Conservation (phyloP, 2,888 invertebrate genomes). For the Hydrotaea cyrtoneurina region DNA sequence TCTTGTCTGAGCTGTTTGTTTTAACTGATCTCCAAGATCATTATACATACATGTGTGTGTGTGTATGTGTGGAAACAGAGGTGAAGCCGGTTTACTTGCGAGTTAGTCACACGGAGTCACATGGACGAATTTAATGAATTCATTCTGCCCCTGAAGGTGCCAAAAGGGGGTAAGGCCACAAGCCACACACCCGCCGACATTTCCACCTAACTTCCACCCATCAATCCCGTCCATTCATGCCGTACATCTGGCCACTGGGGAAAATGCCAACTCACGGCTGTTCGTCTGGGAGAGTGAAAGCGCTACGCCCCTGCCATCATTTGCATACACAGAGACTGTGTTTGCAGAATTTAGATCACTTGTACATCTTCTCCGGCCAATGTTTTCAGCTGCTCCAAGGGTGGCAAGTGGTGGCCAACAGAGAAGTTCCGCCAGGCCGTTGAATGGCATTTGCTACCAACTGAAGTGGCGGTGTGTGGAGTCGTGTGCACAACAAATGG, state of each 20-base stretch:
- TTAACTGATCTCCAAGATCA: constrained; percentile 60
- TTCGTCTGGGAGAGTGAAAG: background rate
- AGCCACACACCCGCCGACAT: background rate
- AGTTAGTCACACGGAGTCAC: background rate
- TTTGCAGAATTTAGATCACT: background rate
- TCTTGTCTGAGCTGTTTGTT: constrained; percentile 59
- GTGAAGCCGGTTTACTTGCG: background rate
- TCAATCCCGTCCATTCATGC: too few relatives aligned
- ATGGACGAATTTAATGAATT: too few relatives aligned
- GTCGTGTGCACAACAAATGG: constrained; percentile 69
- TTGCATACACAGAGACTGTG: background rate
- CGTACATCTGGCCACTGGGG: too few relatives aligned
- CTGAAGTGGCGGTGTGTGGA: constrained; percentile 31
- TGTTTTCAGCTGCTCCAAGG: constrained; percentile 60
- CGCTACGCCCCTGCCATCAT: background rate
- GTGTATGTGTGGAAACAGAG: background rate
- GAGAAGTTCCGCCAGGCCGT: constrained; percentile 25
- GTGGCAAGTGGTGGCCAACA: constrained; percentile 44
- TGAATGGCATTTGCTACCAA: constrained; percentile 10
- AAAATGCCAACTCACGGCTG: too few relatives aligned
- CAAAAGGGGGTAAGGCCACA: background rate
- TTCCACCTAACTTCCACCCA: too few relatives aligned
- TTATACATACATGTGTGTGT: background rate
- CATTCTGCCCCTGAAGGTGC: background rate
- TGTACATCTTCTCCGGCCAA: constrained; percentile 35